A percentile compares a stretch with the other conserved stretches of the same genome.
These are phyloP conservation scores for Acheta domesticus DNA, from an alignment of 2,888 invertebrate species.

Conservation along the genomic window DNA sequence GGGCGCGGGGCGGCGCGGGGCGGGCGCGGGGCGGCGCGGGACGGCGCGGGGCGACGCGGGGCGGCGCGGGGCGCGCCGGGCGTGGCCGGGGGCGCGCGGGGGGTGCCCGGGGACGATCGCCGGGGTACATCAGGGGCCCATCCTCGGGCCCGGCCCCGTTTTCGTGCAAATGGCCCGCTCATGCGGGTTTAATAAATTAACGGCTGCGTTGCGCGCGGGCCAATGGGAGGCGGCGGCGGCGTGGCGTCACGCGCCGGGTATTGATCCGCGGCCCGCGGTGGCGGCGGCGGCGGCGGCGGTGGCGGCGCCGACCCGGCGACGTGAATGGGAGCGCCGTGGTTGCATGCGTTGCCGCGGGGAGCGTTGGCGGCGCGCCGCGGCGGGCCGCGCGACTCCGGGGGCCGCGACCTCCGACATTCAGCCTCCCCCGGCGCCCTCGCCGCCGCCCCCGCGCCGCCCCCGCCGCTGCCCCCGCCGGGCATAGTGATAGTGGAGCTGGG, in stretches of 20 bases:
- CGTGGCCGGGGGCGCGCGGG: no score
- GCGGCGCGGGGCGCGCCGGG: neutral
- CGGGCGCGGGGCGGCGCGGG: neutral
- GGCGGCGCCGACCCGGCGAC: conserved; percentile 4
- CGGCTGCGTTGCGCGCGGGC: conserved; percentile 38
- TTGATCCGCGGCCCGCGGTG: conserved; percentile 42
- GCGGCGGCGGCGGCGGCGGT: conserved; percentile 41
- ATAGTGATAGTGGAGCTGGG: neutral
- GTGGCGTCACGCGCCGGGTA: conserved; percentile 41
- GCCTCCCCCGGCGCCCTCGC: neutral
- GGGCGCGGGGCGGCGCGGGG: neutral
- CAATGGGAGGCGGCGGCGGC: conserved; percentile 36
- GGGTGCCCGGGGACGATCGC: no score
- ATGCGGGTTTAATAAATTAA: conserved; percentile 39
- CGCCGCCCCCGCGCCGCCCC: neutral
- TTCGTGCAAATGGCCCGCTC: conserved; percentile 35
- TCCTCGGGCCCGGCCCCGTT: conserved; percentile 12
- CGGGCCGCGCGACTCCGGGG: conserved; percentile 6
- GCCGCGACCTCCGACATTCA: conserved; percentile 11
- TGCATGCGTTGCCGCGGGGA: neutral
- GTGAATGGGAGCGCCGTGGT: conserved; percentile 18
- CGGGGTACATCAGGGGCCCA: no score
- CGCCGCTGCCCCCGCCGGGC: neutral
- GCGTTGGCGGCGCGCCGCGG: conserved; percentile 3
- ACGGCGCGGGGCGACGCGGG: neutral